phyloP scores from a whole-genome alignment of 1,140 invertebrate species.

The Drosophila orosa region DNA sequence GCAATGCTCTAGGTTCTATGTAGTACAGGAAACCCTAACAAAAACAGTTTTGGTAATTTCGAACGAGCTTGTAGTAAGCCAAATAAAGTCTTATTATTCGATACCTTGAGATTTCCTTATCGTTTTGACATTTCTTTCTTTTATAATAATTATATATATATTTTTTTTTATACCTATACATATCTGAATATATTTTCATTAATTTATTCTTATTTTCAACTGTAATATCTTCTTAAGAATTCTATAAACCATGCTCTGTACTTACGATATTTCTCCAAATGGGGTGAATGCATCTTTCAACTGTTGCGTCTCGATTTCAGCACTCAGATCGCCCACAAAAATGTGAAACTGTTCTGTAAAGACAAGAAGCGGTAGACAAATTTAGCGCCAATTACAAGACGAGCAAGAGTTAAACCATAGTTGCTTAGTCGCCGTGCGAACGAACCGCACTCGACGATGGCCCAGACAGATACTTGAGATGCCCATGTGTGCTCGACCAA shows the following conservation, averaged over 20 bases:
- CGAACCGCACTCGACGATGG: conserved; percentile 35
- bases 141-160: not conserved
- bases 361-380: conserved; percentile 62
- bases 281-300: conserved; percentile 98
- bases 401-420: conserved; percentile 36
- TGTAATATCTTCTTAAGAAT: not conserved
- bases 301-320: conserved; percentile 99
- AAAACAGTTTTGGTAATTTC: not conserved
- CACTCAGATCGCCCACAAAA: conserved; percentile 99
- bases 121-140: too few relatives aligned
- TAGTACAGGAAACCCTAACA: not conserved
- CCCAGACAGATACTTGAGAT: conserved; percentile 54
- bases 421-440: conserved; percentile 43
- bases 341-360: conserved; percentile 97
- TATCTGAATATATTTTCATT: not conserved
- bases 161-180: too few relatives aligned
- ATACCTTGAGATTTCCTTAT: too few relatives aligned
- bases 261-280: conserved; percentile 98
- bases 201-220: not conserved
- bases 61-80: not conserved
- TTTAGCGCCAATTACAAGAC: conserved; percentile 47
- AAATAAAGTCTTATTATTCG: too few relatives aligned
- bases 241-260: conserved; percentile 34
- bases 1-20: not conserved
- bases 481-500: conserved; percentile 47